Conservation (phyloP, 2,797 vertebrate genomes). For the Coluber constrictor region DNA sequence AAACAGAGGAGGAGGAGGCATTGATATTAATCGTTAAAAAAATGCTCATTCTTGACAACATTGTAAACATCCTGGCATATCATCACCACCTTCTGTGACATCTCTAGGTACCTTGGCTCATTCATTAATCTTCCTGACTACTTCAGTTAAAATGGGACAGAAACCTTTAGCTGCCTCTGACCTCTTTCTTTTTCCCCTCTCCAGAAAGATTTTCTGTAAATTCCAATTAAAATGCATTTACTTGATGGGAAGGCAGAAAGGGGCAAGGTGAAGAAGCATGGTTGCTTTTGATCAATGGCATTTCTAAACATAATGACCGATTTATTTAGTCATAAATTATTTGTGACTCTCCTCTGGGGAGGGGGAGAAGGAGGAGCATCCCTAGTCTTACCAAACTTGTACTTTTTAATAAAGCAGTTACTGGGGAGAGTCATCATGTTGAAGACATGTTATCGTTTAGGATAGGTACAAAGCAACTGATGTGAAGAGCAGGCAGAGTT, state of each 20-base stretch:
- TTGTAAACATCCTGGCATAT: background rate
- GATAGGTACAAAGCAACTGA: background rate
- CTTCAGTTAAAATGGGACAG: background rate
- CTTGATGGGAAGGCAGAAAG: conserved; percentile 31
- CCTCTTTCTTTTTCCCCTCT: conserved; percentile 31
- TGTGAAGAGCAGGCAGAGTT: background rate
- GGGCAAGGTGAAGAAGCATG: background rate
- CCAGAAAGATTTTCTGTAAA: conserved; percentile 28
- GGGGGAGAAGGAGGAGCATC: background rate
- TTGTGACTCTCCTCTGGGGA: conserved; percentile 31
- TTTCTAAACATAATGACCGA: conserved; percentile 34
- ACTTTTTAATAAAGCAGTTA: background rate
- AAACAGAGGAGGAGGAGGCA: background rate
- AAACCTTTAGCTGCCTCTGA: conserved; percentile 25
- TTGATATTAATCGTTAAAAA: conserved; percentile 19
- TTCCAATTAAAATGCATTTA: conserved; percentile 46
- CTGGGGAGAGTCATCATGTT: too few relatives aligned
- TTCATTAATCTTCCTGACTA: background rate
- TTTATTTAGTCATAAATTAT: conserved; percentile 48
- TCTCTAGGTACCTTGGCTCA: conserved; percentile 21
- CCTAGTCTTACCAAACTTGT: background rate
- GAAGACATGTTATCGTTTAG: background rate
- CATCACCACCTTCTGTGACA: background rate
- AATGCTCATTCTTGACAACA: conserved; percentile 2
- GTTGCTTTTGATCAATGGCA: conserved; percentile 11